Evolutionary conservation across 2,113 vertebrate species (phyloP).

Genomic region (Plecturocebus donacophilus): DNA sequence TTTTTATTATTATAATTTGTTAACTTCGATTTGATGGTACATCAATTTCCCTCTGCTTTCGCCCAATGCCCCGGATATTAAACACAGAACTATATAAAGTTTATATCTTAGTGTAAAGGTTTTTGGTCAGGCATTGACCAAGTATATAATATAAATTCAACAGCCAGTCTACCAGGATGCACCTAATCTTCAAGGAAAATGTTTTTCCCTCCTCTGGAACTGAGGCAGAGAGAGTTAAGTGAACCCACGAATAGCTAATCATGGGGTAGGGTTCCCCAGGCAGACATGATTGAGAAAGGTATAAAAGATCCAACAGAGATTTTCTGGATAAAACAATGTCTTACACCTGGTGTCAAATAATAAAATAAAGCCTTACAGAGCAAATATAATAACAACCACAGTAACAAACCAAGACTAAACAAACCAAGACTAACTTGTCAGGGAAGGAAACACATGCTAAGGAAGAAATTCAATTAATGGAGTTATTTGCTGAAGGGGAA

Average conservation of each 20-base stretch:
- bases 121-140: background rate
- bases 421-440: background rate
- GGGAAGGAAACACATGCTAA: background rate
- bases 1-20: background rate
- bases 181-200: background rate
- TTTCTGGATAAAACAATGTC: background rate
- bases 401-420: background rate
- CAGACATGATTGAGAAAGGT: background rate
- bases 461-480: background rate
- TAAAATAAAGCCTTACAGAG: background rate
- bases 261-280: background rate
- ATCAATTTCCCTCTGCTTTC: slow-evolving; percentile 16
- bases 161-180: no score
- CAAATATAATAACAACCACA: background rate
- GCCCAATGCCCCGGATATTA: background rate
- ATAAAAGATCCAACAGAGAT: background rate
- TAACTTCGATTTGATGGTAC: background rate
- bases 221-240: background rate
- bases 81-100: background rate
- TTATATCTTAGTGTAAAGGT: background rate
- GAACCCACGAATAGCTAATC: background rate
- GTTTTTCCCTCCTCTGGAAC: background rate
- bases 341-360: background rate
- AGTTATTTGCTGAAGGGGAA: background rate
- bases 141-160: background rate